Evolutionary conservation across 2,797 vertebrate species (phyloP), one percentile per base, ranked within the genome.

Genomic region (Phoebastria nigripes): DNA sequence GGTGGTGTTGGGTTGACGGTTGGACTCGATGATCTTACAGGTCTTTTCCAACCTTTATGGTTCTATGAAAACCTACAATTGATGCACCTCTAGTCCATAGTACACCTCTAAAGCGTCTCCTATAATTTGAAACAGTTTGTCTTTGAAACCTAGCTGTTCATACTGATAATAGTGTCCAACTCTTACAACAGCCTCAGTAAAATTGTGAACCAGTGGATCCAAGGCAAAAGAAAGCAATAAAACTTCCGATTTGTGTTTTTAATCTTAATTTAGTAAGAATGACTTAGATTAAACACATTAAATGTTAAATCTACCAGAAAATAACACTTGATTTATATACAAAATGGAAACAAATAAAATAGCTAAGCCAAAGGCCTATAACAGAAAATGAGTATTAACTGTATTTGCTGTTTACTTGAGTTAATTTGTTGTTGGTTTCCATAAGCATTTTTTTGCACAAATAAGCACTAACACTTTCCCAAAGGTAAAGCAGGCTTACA

Each of bases 401-500:
- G 31, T 21, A 24, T 82, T 71, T 95, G 52, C 41, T 55, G 15
- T 92, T 93, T 80, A 67, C 20, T 89, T 85, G 7, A 92, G 93
- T 77, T 87, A 82, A 91, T 84, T 93, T 89, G 16, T 47, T 44
- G 11, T 51, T 73, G 28, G 16, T 56, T 93, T 96, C 44, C 18
- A 16, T 58, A 78, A 65, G 4, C 17, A 6, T 73, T 78, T 76
- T 19, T 63, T 58, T n/a, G 0, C 12, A 35, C 33, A 71, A 77
- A 82, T 58, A 89, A 71, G 25, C 41, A 62, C 44, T 69, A 83
- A 72, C 19, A 39, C 8, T 62, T 87, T 82, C 63, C 90, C 79
- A 76, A 89, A 95, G 78, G 93, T 89, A 96, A 95, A 93, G 33
- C 11, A 69, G 46, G 25, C 46, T 89, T 85, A 47, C 20, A 59